Base-by-base conservation (phyloP, 2,797 vertebrate genomes). In the Rallus crepitans region DNA sequence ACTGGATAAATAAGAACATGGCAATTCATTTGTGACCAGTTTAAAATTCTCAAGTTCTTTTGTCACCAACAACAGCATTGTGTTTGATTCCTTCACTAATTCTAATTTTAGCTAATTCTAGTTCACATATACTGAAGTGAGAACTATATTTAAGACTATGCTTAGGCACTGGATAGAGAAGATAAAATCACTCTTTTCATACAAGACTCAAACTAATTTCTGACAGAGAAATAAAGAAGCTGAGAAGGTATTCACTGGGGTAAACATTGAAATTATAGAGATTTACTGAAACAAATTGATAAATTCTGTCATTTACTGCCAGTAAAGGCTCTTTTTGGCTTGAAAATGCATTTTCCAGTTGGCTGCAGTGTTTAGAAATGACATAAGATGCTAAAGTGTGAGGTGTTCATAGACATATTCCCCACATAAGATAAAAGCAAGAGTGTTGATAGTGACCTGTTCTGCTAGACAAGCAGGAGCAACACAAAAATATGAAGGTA, bases 211-310 rank as follows among this genome's bases (percentile, higher is more conserved):
- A 77, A 65, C 68, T 81, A 80, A 75, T 95, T 87, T 95, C 73
- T 96, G 39, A 60, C 28, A n/a, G n/a, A 89, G 40, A 82, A 92
- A 93, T 68, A 33, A 89, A 91, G 33, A 95, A 56, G 9, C 13
- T 55, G 77, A 78, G 63, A 87, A 90, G 19, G 33, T 79, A 75
- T 89, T 96, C n/a, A 28, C 16, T 77, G 30, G 63, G 63, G 57
- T 91, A 93, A 90, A 83, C 85, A 90, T 9, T 90, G 59, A 93
- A 94, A 85, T 91, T 52, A 59, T 33, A 69, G 12, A 52, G 48
- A 87, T 90, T 92, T 96, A 79, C 39, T 60, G 39, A 87, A 79
- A 66, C n/a, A 95, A 84, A 68, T 81, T 85, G 48, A 90, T 93
- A 92, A 89, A 95, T 85, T 53, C 25, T 90, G 50, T 9, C 53